Evolutionary conservation across 2,113 vertebrate genomes (phyloP).

Genomic region (Madoqua kirkii): DNA sequence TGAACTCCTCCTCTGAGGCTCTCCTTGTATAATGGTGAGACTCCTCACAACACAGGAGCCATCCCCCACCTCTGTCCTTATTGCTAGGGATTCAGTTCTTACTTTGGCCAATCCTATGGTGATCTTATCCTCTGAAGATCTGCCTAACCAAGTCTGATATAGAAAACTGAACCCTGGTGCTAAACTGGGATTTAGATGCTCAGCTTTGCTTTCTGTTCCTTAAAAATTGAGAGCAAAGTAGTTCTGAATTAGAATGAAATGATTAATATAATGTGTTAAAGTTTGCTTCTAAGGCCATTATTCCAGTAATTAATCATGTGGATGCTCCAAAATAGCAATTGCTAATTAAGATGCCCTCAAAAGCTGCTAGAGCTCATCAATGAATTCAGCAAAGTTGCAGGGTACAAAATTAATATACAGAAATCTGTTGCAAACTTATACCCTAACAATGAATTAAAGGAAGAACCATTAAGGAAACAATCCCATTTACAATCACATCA

Average conservation of each 20-base stretch:
- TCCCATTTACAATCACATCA: background rate
- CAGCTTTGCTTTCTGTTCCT: background rate
- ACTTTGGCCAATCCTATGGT: background rate
- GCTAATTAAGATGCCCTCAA: background rate
- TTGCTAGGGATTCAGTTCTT: background rate
- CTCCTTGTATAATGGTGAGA: background rate
- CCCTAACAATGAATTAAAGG: background rate
- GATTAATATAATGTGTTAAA: background rate
- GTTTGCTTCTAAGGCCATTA: background rate
- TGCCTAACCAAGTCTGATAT: background rate
- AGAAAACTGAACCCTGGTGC: background rate
- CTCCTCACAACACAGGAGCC: background rate
- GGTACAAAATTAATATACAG: background rate
- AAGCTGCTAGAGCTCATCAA: background rate
- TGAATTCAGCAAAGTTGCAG: background rate
- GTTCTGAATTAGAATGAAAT: background rate
- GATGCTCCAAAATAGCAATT: background rate
- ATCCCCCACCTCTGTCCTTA: background rate
- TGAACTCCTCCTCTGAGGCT: background rate
- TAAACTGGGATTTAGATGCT: background rate
- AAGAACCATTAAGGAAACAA: background rate
- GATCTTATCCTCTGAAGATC: background rate
- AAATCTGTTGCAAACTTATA: background rate
- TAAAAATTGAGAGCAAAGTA: background rate
- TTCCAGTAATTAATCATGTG: background rate